These are phyloP conservation scores for Drosophila kikkawai DNA, from an alignment of 1,140 invertebrate species.

Conservation along the genomic window DNA sequence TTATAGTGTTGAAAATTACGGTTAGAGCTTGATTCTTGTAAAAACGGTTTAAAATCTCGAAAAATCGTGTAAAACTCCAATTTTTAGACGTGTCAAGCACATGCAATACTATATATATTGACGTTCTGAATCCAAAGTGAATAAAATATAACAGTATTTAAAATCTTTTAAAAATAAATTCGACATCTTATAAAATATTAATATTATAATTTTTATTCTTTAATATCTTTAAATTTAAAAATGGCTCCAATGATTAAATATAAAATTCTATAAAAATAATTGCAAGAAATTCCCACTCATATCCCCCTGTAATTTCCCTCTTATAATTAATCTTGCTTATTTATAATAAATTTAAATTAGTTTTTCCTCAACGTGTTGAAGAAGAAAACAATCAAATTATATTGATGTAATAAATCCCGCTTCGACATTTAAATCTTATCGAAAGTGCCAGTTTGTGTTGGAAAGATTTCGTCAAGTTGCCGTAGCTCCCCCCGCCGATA, in stretches of 20 bases:
- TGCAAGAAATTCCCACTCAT: neutral
- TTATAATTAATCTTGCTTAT: neutral
- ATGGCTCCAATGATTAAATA: too few species aligned
- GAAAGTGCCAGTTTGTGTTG: neutral
- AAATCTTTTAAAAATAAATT: too few species aligned
- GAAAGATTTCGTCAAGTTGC: conserved; percentile 14
- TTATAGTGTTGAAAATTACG: neutral
- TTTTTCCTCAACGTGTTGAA: neutral
- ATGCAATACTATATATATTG: too few species aligned
- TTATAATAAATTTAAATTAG: too few species aligned
- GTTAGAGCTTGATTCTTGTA: neutral
- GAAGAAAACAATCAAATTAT: neutral
- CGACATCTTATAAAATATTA: too few species aligned
- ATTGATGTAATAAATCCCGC: neutral
- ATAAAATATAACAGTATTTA: too few species aligned
- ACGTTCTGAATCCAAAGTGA: too few species aligned
- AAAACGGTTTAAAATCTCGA: neutral
- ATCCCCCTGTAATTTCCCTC: neutral
- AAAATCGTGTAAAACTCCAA: neutral
- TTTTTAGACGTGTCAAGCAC: neutral
- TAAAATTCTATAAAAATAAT: too few species aligned
- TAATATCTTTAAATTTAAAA: too few species aligned
- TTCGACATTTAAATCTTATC: conserved; percentile 18
- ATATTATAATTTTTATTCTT: too few species aligned
- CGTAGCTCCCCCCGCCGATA: neutral